Conservation (phyloP, 1,140 invertebrate species). For the Psix sp. region DNA sequence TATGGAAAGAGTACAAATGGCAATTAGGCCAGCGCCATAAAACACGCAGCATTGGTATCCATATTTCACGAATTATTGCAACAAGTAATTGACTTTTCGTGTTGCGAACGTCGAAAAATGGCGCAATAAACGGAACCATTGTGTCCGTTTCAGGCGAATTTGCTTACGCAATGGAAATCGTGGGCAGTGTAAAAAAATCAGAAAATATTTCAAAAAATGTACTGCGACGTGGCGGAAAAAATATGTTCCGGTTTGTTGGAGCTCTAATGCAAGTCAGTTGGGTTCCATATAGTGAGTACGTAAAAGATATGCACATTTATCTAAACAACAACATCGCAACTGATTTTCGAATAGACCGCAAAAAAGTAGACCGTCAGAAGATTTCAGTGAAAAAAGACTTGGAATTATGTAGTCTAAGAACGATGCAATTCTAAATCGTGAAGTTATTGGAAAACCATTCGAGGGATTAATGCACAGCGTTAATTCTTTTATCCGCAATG, state of each 20-base stretch:
- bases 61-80: conserved; percentile 19
- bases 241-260: neutral
- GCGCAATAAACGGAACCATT: conserved; percentile 2
- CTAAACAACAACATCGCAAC: no score
- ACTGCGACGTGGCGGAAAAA: neutral
- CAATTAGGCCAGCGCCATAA: conserved; percentile 5
- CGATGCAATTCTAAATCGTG: no score
- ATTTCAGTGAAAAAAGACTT: no score
- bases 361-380: no score
- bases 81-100: conserved; percentile 24
- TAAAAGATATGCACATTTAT: no score
- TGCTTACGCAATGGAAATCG: neutral
- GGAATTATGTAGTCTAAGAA: no score
- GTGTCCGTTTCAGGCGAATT: neutral
- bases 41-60: conserved; percentile 6
- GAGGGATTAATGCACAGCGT: no score
- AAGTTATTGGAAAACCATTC: no score
- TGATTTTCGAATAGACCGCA: no score
- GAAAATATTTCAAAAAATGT: neutral
- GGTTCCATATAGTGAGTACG: no score
- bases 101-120: conserved; percentile 8
- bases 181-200: neutral
- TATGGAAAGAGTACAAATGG: neutral
- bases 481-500: no score
- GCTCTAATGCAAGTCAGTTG: no score